Base-by-base conservation (phyloP, 2,797 vertebrate species). In the Sebastes matsubarae region DNA sequence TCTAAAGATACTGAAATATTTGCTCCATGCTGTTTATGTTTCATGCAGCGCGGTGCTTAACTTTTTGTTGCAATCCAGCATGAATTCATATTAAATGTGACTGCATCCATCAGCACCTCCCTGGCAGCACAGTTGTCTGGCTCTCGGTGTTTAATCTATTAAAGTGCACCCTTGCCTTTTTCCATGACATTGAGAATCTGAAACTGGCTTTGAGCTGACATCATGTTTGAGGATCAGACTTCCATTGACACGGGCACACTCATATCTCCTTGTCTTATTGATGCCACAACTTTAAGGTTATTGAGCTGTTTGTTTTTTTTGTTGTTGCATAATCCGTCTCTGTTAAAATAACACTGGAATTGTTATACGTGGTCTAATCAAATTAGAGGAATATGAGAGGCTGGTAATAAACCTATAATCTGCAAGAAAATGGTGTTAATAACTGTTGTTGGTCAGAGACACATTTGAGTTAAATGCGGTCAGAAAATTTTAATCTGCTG, bases 161-260 rank as follows among this genome's bases (percentile, higher is more conserved):
- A 95, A 95, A 96, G 94, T 95, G 95, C 93, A 91, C 91, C 89
- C 90, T 84, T 80, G 83, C 89, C 90, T 94, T 94, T 89, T 92
- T 93, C 90, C 11, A 61, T 92, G 93, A 92, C 89, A 95, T 93
- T 92, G 95, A 96, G 93, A 95, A 94, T 90, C 93, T 94, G 94
- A 96, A 94, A 87, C 91, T 85, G 83, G 90, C 94, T 95, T 93
- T 93, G 92, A 93, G 93, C 94, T 95, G 96, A 95, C 91, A 94
- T 96, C 95, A 95, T 93, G 89, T 92, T 94, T 89, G 87, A 92
- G 90, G 88, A 92, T 82, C 88, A 93, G 89, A 87, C 94, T 96
- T 95, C 87, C 95, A 93, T 95, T 92, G 94, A 94, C 81, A 93
- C 81, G 18, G 77, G 38, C 82, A 87, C 84, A 93, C 95, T 96